These are phyloP conservation scores for Charadrius vociferus DNA, from an alignment of 2,113 vertebrate genomes.

Conservation along the genomic window DNA sequence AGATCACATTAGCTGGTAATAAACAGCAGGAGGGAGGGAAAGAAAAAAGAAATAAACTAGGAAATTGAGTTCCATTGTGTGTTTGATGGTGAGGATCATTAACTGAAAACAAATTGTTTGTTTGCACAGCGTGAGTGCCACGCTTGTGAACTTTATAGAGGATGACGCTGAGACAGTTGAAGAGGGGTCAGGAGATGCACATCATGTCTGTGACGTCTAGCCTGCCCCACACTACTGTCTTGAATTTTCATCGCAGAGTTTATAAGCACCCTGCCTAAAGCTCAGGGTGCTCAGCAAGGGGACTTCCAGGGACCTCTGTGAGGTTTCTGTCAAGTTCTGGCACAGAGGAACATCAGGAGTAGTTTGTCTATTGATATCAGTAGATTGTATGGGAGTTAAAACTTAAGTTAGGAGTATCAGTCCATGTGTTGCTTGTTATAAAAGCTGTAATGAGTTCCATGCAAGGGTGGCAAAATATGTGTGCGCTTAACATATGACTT, in stretches of 20 bases:
- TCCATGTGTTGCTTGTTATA: not conserved
- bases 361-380: not conserved
- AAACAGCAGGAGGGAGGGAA: not conserved
- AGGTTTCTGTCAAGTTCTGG: not conserved
- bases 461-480: not conserved
- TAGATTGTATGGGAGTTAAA: not conserved
- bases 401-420: not conserved
- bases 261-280: not conserved
- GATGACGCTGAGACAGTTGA: not conserved
- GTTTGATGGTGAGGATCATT: not conserved
- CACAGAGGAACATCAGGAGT: not conserved
- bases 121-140: not conserved
- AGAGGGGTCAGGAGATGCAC: not conserved
- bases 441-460: not conserved
- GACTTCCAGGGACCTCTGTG: not conserved
- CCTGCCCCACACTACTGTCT: not conserved
- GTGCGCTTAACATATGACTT: not conserved
- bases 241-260: not conserved
- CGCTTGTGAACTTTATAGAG: not conserved
- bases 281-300: not conserved
- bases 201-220: not conserved
- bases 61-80: not conserved
- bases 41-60: not conserved
- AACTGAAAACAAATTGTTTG: slow-evolving; percentile 24
- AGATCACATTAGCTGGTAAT: not conserved